These are phyloP conservation scores for Bubo blakistoni DNA, from an alignment of 2,113 vertebrate genomes.

Conservation along the genomic window DNA sequence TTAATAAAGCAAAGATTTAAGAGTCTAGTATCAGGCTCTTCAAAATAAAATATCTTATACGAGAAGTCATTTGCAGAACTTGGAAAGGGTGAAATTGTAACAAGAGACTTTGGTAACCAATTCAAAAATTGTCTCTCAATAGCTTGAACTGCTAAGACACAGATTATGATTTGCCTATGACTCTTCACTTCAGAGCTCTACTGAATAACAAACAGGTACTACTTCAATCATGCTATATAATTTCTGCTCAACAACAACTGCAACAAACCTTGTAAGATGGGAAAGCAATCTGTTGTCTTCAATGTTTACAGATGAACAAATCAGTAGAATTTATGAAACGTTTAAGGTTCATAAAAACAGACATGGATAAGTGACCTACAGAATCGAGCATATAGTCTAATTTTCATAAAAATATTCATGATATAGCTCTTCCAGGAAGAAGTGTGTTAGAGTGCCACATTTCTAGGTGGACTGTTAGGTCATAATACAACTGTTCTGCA, in stretches of 20 bases:
- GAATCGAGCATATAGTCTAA: neutral
- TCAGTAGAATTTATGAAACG: neutral
- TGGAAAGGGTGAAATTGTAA: neutral
- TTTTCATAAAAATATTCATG: neutral
- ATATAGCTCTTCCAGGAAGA: neutral
- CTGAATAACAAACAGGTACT: neutral
- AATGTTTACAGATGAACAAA: neutral
- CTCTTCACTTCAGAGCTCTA: neutral
- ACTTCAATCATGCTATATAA: neutral
- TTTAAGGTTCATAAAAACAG: neutral
- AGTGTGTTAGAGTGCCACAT: neutral
- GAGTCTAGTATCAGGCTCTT: neutral
- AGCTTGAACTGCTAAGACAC: neutral
- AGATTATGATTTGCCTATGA: neutral
- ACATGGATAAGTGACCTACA: neutral
- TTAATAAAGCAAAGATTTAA: neutral
- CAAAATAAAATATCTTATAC: fast-evolving
- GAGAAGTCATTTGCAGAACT: neutral
- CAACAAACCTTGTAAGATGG: neutral
- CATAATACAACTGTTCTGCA: neutral
- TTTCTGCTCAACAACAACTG: neutral
- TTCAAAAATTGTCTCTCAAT: neutral
- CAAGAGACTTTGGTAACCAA: neutral
- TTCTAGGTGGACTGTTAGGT: neutral
- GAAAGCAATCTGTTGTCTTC: neutral